Evolutionary conservation across 2,888 invertebrate genomes (phyloP), one percentile per base, ranked within the genome.

Genomic region (Sphaerophoria rueppellii): DNA sequence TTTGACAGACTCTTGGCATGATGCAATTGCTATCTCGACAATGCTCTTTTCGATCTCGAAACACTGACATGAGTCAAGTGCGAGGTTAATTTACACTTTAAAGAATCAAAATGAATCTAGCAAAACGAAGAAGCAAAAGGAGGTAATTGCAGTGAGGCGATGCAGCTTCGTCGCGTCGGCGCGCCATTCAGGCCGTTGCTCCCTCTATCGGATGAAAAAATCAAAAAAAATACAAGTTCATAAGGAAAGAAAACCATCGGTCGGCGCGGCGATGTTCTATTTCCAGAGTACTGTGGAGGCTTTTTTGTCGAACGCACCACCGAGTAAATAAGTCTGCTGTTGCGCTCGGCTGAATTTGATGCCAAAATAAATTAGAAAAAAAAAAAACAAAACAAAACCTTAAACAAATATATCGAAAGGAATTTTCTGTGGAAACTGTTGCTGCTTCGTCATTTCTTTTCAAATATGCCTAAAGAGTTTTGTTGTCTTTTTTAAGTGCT

Each of bases 281-380:
- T 83, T 83, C 72, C 50, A 78, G 82, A 80, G 60, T 43, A 43
- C 65, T 34, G 40, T 55, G 24, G 35, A n/a, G 54, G 43, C 40
- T 61, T 43, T 55, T 63, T 79, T 72, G 72, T 55, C 75, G 54
- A 79, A 83, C 82, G 82, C 79, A 79, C 80, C 80, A 75, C 52
- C 63, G 80, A 75, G 75, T 74, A 75, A 57, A 78, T 74, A 82
- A 74, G 78, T 74, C 78, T 82, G 71, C 37, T 72, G 82, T 76
- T 85, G 81, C 85, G 85, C 81, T 85, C 81, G 77, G 85, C 77
- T 85, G 63, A 81, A 73, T 85, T 85, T 85, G 72, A 81, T 81
- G 85, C 85, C 81, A 85, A 85, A 85, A 85, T 77, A 85, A 85
- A 85, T 83, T 83, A 80, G 76, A 73, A 80, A 75, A 75, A 71